phyloP scores from a whole-genome alignment of 2,113 vertebrate genomes.

The Mastomys natalensis region DNA sequence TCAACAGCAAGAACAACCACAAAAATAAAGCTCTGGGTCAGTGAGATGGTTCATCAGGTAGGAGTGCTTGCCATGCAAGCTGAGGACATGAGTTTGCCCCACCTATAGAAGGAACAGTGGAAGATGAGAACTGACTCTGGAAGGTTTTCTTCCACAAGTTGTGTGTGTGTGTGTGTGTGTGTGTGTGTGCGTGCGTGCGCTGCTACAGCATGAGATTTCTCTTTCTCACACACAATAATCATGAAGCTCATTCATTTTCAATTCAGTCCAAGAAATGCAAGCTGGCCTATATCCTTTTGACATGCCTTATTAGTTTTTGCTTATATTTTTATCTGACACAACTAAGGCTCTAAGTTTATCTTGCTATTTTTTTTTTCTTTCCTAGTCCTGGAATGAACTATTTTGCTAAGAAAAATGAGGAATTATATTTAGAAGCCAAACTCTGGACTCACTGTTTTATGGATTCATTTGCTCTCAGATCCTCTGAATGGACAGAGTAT shows the following conservation, averaged over 20 bases:
- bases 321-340: background rate
- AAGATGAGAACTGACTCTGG: background rate
- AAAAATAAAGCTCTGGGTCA: background rate
- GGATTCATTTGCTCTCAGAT: background rate
- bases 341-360: constrained; percentile 5
- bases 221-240: background rate
- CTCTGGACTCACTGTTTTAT: constrained; percentile 12
- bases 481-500: background rate
- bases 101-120: too few species aligned
- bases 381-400: background rate
- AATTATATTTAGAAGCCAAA: constrained; percentile 2
- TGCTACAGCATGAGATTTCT: background rate
- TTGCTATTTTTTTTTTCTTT: background rate
- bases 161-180: background rate
- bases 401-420: constrained; percentile 30
- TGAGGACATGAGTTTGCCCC: background rate
- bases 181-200: too few species aligned
- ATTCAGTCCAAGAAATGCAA: background rate
- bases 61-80: background rate
- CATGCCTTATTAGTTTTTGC: background rate
- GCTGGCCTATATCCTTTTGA: constrained; percentile 34
- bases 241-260: constrained; percentile 5
- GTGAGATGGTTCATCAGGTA: background rate
- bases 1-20: background rate
- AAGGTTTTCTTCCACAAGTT: background rate